Evolutionary conservation across 2,888 invertebrate genomes (phyloP), one percentile per base, ranked within the genome.

Genomic region (Yponomeuta malinellus): DNA sequence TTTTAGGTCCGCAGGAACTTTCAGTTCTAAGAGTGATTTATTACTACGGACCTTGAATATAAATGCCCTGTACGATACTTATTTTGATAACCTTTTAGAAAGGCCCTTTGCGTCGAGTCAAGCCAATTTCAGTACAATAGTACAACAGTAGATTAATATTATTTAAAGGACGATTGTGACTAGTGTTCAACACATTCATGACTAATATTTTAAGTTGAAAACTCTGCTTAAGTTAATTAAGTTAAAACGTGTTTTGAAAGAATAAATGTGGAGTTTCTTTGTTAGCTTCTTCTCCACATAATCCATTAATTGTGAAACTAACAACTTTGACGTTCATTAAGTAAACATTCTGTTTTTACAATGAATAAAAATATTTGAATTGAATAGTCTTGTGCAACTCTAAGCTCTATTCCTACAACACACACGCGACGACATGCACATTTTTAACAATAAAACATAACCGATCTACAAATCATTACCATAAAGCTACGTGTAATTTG

Each of bases 61-160:
- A 52, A 68, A 68, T 52, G 68, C 0, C 31, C n/a, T 68, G 37
- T 48, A 68, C 37, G n/a, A 48, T 29, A 23, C n/a, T 67, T 15
- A 23, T 65, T 31, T 65, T 43, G 29, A 65, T 43, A 76, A 70
- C 69, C 59, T 68, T 48, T 79, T 79, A 79, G 79, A 80, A 79
- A 81, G 79, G 78, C 63, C 67, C 59, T 70, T 59, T 75, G 65
- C 72, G 73, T 74, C 73, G 70, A 75, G 75, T 78, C 73, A 76
- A 74, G 43, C 6, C 67, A 67, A 43, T 15, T 31, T n/a, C 52
- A 59, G 52, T 65, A 31, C 65, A 31, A 65, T 59, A n/a, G n/a
- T n/a, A n/a, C n/a, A n/a, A n/a, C n/a, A n/a, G n/a, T n/a, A n/a
- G n/a, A n/a, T n/a, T n/a, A n/a, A n/a, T n/a, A n/a, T n/a, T n/a